These are phyloP conservation scores for Tapera naevia DNA, from an alignment of 2,797 vertebrate species.

Conservation along the genomic window DNA sequence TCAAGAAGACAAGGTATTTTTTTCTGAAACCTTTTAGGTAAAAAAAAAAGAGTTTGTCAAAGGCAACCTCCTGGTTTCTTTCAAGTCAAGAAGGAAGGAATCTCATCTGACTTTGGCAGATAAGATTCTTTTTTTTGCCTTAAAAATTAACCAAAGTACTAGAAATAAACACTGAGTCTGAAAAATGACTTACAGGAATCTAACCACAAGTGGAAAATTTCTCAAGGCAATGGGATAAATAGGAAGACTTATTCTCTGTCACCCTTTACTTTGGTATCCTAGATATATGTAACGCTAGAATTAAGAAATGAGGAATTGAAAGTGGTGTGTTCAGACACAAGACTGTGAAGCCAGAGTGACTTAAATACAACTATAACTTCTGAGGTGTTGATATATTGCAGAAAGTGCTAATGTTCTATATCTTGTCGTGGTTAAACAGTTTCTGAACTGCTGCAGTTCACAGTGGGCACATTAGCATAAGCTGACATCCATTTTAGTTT, in stretches of 20 bases:
- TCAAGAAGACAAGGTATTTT: not conserved
- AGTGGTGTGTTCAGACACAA: not conserved
- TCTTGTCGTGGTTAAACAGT: not conserved
- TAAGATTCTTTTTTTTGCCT: not conserved
- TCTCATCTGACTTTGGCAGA: not conserved
- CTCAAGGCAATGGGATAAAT: not conserved
- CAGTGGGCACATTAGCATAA: not conserved
- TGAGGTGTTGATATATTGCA: not conserved
- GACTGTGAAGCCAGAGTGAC: not conserved
- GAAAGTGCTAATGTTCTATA: not conserved
- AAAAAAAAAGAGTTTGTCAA: not conserved
- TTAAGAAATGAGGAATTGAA: not conserved
- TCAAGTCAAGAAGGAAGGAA: not conserved
- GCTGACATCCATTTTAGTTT: not conserved
- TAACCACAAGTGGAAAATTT: not conserved
- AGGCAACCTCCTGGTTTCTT: not conserved
- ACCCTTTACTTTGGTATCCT: not conserved
- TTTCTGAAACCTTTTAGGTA: not conserved
- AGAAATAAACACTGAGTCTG: slow-evolving; percentile 1
- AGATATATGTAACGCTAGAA: not conserved
- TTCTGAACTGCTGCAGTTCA: not conserved
- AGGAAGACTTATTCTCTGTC: not conserved
- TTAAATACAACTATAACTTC: not conserved
- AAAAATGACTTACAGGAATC: not conserved
- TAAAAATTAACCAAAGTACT: slow-evolving; percentile 6